A percentile compares a stretch with the other conserved stretches of the same genome.
phyloP scores from a whole-genome alignment of 1,140 invertebrate genomes.

The Myzus persicae region DNA sequence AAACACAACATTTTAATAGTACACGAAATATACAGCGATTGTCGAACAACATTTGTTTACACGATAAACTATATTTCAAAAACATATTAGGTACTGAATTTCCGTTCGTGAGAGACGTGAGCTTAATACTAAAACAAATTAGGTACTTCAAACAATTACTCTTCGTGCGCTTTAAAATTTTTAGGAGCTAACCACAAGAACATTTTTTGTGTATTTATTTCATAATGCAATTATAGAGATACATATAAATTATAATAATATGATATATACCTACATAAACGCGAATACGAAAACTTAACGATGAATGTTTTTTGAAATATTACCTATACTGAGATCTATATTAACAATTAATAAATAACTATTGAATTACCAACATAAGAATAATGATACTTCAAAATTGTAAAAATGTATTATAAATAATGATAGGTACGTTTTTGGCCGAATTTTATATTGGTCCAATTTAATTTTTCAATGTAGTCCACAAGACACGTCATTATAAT shows the following conservation, averaged over 20 bases:
- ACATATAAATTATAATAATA: too few species aligned
- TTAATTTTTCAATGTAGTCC: neutral
- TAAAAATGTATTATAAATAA: neutral
- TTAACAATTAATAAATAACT: neutral
- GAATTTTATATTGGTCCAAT: neutral
- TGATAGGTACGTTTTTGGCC: neutral
- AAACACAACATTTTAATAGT: neutral
- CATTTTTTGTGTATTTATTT: neutral
- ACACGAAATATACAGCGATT: neutral
- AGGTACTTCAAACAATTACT: neutral
- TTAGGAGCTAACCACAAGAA: neutral
- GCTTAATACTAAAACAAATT: neutral
- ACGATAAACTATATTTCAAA: neutral
- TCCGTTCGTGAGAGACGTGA: neutral
- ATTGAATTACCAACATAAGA: neutral
- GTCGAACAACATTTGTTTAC: neutral
- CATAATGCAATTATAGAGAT: neutral
- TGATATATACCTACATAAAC: neutral
- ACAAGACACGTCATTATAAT: neutral
- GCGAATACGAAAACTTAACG: neutral
- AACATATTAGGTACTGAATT: neutral
- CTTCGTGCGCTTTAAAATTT: neutral
- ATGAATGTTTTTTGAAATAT: neutral
- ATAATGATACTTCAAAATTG: neutral
- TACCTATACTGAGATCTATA: neutral